Evolutionary conservation across 1,140 invertebrate species (phyloP).

Genomic region (Lerema accius): DNA sequence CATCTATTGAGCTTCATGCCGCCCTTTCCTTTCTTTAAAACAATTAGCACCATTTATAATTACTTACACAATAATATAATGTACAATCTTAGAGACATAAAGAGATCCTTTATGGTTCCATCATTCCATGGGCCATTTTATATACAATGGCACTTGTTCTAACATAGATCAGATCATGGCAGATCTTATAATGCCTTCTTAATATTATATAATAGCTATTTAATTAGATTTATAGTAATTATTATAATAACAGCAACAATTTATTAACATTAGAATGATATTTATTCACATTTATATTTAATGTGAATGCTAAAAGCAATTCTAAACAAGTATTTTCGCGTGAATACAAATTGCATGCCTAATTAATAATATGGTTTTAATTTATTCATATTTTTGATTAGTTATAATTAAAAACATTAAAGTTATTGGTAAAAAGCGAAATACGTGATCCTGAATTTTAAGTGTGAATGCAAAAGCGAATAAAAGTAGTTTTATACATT

Average conservation of each 20-base stretch:
- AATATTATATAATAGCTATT: too few species aligned
- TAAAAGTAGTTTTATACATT: constrained; percentile 3
- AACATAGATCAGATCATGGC: constrained; percentile 9
- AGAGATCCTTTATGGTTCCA: constrained; percentile 27
- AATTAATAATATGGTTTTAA: too few species aligned
- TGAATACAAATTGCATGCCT: too few species aligned
- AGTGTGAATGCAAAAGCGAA: constrained; percentile 9
- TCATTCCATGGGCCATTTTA: constrained; percentile 20
- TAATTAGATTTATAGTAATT: neutral
- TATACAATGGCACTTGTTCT: constrained; percentile 18
- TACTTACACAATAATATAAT: constrained; percentile 26
- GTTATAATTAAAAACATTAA: too few species aligned
- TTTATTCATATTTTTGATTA: too few species aligned
- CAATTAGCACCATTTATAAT: constrained; percentile 32
- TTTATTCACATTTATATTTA: too few species aligned
- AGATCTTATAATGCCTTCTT: constrained; percentile 5
- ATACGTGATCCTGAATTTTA: neutral
- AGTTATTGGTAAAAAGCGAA: too few species aligned
- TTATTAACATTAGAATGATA: neutral
- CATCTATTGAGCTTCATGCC: too few species aligned
- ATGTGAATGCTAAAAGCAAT: neutral
- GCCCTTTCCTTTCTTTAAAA: too few species aligned
- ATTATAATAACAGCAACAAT: constrained; percentile 21
- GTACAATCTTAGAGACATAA: constrained; percentile 25
- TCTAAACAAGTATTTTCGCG: too few species aligned